Base-by-base conservation (phyloP, 2,113 vertebrate genomes). In the Rafetus swinhoei region DNA sequence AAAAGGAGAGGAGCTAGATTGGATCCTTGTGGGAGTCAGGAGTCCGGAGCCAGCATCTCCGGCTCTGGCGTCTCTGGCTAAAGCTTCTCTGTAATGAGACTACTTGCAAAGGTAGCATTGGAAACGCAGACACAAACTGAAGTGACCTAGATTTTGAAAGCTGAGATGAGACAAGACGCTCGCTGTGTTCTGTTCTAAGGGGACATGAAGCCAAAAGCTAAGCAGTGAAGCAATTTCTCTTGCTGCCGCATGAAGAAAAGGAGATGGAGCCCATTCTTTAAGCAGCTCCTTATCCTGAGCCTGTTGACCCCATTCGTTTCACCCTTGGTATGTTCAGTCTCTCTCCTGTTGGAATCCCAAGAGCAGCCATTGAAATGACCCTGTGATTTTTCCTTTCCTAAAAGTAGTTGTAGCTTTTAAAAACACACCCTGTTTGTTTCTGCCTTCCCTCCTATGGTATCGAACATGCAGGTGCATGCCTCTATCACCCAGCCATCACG, bases 81-180 rank as follows among this genome's bases (percentile, higher is more conserved):
- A 60, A 25, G 59, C 59, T 27, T 60, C 25, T 60, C 59, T 60
- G 52, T 7, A 35, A 57, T 39, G 88, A 83, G 89, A 55, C 53
- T 27, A 9, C 15, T 56, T 3, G 0, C 24, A 79, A 85, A 92
- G 60, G 22, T 74, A 7, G 69, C 93, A 19, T 82, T 79, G 76
- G 90, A 90, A 92, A 90, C 9, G 0, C 55, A 90, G 92, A 53
- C 94, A 77, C 0, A 0, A 86, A n/a, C 57, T 59, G 95, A 84
- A 80, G 91, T 86, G 90, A 93, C 88, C 95, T 77, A 56, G 82
- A 84, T 87, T 82, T 90, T 57, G 79, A 45, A 86, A 57, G 77
- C 24, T 77, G 69, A 82, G 79, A 59, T 50, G 83, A 94, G 90
- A 86, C 62, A 56, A 92, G 86, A 69, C 15, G 6, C 87, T 92